These are phyloP conservation scores for Scleropages formosus DNA, from an alignment of 2,797 vertebrate species.

Conservation along the genomic window DNA sequence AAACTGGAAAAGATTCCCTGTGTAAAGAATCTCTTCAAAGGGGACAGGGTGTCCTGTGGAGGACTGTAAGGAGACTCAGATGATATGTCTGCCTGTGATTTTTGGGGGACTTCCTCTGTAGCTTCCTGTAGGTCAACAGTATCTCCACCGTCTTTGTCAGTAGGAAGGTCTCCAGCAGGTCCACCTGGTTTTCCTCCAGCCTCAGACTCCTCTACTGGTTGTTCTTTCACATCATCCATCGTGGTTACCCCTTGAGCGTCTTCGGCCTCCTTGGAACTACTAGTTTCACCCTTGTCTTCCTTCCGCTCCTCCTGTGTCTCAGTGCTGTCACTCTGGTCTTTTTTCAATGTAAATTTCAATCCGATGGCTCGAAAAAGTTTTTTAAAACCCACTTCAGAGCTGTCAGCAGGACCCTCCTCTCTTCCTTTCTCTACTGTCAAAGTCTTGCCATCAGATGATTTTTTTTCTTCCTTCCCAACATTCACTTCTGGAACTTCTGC, in stretches of 20 bases:
- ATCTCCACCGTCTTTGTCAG: conserved; percentile 43
- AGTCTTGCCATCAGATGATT: conserved; percentile 48
- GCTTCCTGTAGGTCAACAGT: conserved; percentile 34
- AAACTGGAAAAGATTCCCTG: conserved; percentile 82
- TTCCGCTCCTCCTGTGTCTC: conserved; percentile 65
- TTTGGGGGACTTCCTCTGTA: conserved; percentile 45
- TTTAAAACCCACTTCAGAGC: conserved; percentile 80
- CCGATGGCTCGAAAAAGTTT: conserved; percentile 87
- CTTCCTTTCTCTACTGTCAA: conserved; percentile 61
- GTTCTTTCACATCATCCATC: conserved; percentile 51
- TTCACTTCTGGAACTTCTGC: conserved; percentile 47
- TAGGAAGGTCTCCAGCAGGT: conserved; percentile 48
- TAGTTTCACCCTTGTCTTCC: conserved; percentile 49
- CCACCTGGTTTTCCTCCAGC: conserved; percentile 53
- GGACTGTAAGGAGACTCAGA: conserved; percentile 56
- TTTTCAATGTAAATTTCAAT: conserved; percentile 86
- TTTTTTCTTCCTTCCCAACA: conserved; percentile 55
- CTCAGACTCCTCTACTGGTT: conserved; percentile 46
- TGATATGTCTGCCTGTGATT: conserved; percentile 38
- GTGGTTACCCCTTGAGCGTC: conserved; percentile 36
- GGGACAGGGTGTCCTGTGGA: conserved; percentile 65
- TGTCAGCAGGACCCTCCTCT: conserved; percentile 65
- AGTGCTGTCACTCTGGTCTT: conserved; percentile 71
- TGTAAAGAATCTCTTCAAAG: conserved; percentile 86
- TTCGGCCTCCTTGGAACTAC: conserved; percentile 43